Evolutionary conservation across 2,113 vertebrate species (phyloP).

Genomic region (Tiliqua scincoides): DNA sequence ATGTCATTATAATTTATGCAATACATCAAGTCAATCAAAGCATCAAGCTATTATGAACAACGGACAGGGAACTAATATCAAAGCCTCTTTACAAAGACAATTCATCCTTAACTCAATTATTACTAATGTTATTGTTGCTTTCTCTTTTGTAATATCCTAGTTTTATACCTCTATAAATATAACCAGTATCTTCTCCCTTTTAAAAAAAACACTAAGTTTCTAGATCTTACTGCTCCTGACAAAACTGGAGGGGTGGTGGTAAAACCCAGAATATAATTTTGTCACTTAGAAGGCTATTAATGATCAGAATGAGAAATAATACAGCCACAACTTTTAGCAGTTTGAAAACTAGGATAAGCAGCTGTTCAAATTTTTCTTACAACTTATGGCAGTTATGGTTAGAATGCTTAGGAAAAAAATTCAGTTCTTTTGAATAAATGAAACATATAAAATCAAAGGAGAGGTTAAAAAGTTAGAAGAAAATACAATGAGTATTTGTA

Average conservation of each 20-base stretch:
- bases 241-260: neutral
- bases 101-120: neutral
- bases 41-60: fast-evolving
- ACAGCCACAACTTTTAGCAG: neutral
- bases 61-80: neutral
- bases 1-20: neutral
- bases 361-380: neutral
- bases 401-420: fast-evolving
- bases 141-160: neutral
- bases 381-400: neutral
- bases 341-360: neutral
- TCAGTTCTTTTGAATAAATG: neutral
- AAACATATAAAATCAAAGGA: neutral
- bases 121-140: fast-evolving
- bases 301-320: neutral
- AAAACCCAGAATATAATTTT: neutral
- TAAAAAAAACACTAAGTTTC: neutral
- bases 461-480: neutral
- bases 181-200: too few relatives aligned
- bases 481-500: neutral
- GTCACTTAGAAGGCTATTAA: neutral
- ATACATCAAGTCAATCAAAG: fast-evolving
- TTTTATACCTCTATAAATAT: fast-evolving
- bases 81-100: neutral
- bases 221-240: neutral